Conservation (phyloP, 2,888 invertebrate species). For the Cheilosia impressa region DNA sequence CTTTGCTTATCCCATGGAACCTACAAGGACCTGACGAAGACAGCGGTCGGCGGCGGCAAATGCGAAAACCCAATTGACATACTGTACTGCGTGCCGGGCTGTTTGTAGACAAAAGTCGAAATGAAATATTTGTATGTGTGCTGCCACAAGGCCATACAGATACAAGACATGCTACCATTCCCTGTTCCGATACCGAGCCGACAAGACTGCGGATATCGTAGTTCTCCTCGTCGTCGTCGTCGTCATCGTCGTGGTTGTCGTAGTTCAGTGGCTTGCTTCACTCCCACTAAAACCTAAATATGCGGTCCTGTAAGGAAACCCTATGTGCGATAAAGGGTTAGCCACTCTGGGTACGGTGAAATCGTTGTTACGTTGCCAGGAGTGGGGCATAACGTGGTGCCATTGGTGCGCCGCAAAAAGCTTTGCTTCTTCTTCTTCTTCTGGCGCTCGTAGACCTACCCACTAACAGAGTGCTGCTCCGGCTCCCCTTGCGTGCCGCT, state of each 20-base stretch:
- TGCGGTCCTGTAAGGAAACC: conserved; percentile 84
- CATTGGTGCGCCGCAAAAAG: conserved; percentile 84
- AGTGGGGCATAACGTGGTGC: conserved; percentile 84
- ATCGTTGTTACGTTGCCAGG: conserved; percentile 74
- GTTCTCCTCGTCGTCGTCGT: conserved; percentile 81
- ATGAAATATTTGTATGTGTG: conserved; percentile 55
- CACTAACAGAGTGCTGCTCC: conserved; percentile 50
- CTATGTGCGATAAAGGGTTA: conserved; percentile 85
- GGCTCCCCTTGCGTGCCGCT: conserved; percentile 30
- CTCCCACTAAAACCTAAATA: conserved; percentile 84
- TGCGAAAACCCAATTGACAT: conserved; percentile 44
- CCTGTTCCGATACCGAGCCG: conserved; percentile 51
- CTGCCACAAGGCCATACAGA: conserved; percentile 34
- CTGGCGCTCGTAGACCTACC: conserved; percentile 71
- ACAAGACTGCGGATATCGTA: conserved; percentile 81
- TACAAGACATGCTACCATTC: conserved; percentile 29
- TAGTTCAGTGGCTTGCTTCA: conserved; percentile 83
- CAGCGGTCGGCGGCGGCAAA: not conserved
- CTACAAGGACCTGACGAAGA: conserved; percentile 43
- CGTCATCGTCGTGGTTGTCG: conserved; percentile 79
- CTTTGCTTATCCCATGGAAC: conserved; percentile 34
- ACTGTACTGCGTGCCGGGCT: conserved; percentile 13
- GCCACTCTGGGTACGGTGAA: conserved; percentile 82
- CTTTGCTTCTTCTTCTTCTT: conserved; percentile 81
- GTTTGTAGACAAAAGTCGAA: conserved; percentile 39